Base-by-base conservation (phyloP, 2,888 invertebrate species). In the Choristoneura rosaceana region DNA sequence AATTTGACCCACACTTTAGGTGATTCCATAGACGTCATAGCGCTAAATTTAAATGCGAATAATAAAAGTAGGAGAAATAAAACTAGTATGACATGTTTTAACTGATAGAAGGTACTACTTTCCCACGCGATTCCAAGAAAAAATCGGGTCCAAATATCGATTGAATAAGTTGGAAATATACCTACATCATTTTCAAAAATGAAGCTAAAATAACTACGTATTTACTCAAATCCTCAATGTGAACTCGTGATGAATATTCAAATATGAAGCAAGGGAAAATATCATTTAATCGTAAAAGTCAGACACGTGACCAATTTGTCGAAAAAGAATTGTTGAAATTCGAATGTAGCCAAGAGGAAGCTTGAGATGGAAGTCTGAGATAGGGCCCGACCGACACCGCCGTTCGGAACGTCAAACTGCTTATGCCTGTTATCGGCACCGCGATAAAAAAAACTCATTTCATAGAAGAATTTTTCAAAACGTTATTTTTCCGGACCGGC, bases 391-490 rank as follows among this genome's bases (percentile, higher is more conserved):
- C 63, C 50, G 64, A 7, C 64, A 62, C 33, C 43, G 62, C 45
- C 3, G 50, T 61, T 60, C 52, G 60, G 52, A 61, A 65, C 65
- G 61, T 62, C 71, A 58, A 71, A 71, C 67, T 71, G 61, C 61
- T 67, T 71, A 65, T 66, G 45, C 61, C 45, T 55, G 67, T 67
- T 71, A 62, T 71, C 67, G 62, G 34, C 52, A 17, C 38, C 58
- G 67, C 67, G 66, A 71, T 67, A 71, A 71, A 71, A 70, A 71
- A 70, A 71, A 67, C 62, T 67, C 12, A 71, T 71, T 71, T 71
- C 62, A 47, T 25, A 62, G 41, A 41, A 60, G 38, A 25, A 47
- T 47, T 43, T 70, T 60, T 65, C 15, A n/a, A 63, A 67, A 55
- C 45, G 52, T 55, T 61, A 15, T 55, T 55, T 70, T 59, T 33